Conservation (phyloP, 2,113 vertebrate genomes). For the Proterorhinus semilunaris region DNA sequence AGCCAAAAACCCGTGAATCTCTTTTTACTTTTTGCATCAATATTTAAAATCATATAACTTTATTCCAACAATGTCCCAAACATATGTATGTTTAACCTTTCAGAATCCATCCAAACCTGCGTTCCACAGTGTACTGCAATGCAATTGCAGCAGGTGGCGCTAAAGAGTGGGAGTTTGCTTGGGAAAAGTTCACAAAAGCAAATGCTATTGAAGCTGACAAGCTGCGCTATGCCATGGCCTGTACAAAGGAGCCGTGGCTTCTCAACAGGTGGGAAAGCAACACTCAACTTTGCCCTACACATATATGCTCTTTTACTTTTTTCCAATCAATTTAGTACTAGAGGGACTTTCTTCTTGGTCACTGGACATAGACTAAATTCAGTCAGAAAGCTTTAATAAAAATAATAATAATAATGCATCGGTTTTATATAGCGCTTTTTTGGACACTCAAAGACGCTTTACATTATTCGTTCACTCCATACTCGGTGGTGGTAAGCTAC, state of each 20-base stretch:
- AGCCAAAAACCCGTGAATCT: slow-evolving; percentile 69
- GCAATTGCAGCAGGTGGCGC: slow-evolving; percentile 79
- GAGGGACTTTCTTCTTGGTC: too few species aligned
- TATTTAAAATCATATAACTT: neutral
- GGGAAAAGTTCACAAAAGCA: slow-evolving; percentile 65
- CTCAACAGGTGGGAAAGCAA: slow-evolving; percentile 79
- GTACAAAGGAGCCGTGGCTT: slow-evolving; percentile 82
- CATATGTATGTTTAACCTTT: neutral
- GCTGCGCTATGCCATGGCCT: slow-evolving; percentile 82
- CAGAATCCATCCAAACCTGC: slow-evolving; percentile 89
- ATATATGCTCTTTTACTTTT: neutral
- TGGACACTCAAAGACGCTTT: too few species aligned
- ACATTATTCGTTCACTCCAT: too few species aligned
- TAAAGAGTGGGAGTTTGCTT: slow-evolving; percentile 85
- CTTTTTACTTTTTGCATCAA: neutral
- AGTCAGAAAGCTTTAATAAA: neutral
- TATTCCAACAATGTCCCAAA: neutral
- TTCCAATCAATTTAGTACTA: neutral
- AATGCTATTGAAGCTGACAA: slow-evolving; percentile 86
- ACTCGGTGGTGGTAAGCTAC: too few species aligned
- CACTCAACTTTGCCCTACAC: neutral
- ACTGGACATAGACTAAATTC: neutral
- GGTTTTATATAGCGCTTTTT: too few species aligned
- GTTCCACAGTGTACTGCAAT: slow-evolving; percentile 87
- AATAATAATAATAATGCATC: too few species aligned